Evolutionary conservation across 92 coral and sea anemone genomes (phyloP), one percentile per base, ranked within the genome.

Genomic region (Virgularia gustaviana): DNA sequence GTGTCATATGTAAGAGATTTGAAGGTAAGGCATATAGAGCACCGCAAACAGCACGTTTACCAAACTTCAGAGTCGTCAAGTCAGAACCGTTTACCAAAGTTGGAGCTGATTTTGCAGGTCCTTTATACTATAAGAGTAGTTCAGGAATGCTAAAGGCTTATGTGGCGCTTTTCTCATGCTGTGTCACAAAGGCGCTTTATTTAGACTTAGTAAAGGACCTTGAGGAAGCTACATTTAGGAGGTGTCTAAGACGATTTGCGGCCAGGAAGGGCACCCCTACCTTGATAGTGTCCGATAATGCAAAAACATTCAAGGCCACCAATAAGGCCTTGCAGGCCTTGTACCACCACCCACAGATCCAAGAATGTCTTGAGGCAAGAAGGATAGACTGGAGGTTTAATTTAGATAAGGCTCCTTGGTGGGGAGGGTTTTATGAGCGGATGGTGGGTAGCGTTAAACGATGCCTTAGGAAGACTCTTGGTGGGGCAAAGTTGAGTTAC

Each of bases 101-200:
- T n/a, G n/a, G n/a, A n/a, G n/a, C n/a, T 6, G 83, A 79, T 59
- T 59, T 79, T 15, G 79, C 83, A 8, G 79, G 83, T 12, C 83
- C 83, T 3, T 30, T 79, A 0, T 71, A 32, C 20, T 65, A 41
- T 18, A 77, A 66, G 30, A n/a, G 43, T 16, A 30, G 42, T 27
- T 56, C 59, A n/a, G 49, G 61, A 3, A 43, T 63, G 81, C 23
- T 19, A 3, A 62, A 76, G 23, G 62, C 22, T 12, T 63, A 76
- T 38, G 65, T 76, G 9, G 75, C 78, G 54, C 16, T 72, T 24
- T 72, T 72, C 39, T 72, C 70, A 1, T 72, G 70, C 36, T 72
- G 70, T 28, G 78, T 72, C n/a, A 33, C 81, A 0, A 29, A 74
- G 65, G 81, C 75, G 45, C 31, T 76, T 7, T 65, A 76, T 13